Conservation (phyloP, 2,113 vertebrate genomes). For the Theropithecus gelada region DNA sequence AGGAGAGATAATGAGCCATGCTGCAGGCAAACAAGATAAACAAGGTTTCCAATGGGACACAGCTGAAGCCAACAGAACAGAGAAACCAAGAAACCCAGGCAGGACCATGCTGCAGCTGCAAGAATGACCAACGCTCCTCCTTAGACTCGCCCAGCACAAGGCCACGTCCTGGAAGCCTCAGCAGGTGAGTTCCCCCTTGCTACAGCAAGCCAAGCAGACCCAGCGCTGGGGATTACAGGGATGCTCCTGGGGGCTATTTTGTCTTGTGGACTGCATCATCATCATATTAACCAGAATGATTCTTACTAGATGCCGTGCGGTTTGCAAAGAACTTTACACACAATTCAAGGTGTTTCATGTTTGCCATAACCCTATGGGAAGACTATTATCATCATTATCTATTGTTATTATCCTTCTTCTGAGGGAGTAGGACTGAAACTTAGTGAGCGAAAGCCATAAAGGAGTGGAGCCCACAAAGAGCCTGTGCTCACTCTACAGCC, state of each 20-base stretch:
- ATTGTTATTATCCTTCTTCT: neutral
- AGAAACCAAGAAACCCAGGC: neutral
- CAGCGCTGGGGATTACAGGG: rapidly evolving
- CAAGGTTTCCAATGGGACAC: neutral
- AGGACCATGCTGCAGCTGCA: neutral
- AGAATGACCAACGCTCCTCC: neutral
- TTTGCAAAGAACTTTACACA: neutral
- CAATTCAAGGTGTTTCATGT: neutral
- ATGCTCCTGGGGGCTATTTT: neutral
- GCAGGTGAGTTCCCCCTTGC: rapidly evolving
- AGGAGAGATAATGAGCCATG: neutral
- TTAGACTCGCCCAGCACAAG: neutral
- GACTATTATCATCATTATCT: neutral
- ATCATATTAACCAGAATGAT: neutral
- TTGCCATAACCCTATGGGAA: no score
- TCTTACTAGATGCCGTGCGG: neutral
- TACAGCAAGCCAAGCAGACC: neutral
- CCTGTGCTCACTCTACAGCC: neutral
- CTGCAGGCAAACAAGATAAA: neutral
- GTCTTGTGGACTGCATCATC: rapidly evolving
- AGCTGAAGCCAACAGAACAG: neutral
- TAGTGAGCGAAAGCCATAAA: neutral
- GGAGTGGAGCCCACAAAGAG: rapidly evolving
- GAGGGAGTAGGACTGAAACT: neutral
- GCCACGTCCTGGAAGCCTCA: rapidly evolving